Base-by-base conservation (phyloP, 2,797 vertebrate genomes). In the Crypturellus tataupa region DNA sequence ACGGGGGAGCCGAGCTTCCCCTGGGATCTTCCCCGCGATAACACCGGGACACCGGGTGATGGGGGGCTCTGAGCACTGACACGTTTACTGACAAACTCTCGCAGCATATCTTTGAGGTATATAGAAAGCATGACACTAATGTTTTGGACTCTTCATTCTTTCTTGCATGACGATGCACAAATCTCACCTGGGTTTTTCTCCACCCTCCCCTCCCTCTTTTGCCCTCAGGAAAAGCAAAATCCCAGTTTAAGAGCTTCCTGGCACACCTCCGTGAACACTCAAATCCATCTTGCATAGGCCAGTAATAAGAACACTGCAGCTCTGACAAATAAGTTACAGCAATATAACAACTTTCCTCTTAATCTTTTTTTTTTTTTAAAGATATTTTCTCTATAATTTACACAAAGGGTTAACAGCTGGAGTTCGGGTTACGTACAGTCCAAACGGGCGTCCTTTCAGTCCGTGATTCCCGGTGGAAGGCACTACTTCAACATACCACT, bases 71-170 rank as follows among this genome's bases (percentile, higher is more conserved):
- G 67, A 87, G 77, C 76, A 89, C 58, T 37, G 81, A 87, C 83
- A 69, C 72, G 68, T 65, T 46, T 76, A 91, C 88, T 25, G 72
- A 96, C 89, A 87, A 72, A 76, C 91, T 88, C 59, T 44, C 67
- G 91, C 77, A 91, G 96, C 90, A 69, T 92, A 89, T 93, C 96
- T 92, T 72, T 97, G 98, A 98, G 97, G 98, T 98, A 98, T 98
- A 95, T 96, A 96, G 94, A 97, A 97, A 96, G 93, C 95, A 88
- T 60, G 93, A 94, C 69, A 25, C 87, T 82, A 84, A 94, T 59
- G 2, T 88, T 93, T 88, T 87, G 82, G 85, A 89, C 84, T 88
- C 89, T 92, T 93, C 49, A 23, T 70, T 91, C 69, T 83, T 82
- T 83, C 92, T 95, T 80, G 89, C 76, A 63, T 18, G 75, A 86